A percentile compares a stretch with the other conserved stretches of the same genome.
Evolutionary conservation across 2,888 invertebrate species (phyloP).

Genomic region (Rhynchonema sp.): DNA sequence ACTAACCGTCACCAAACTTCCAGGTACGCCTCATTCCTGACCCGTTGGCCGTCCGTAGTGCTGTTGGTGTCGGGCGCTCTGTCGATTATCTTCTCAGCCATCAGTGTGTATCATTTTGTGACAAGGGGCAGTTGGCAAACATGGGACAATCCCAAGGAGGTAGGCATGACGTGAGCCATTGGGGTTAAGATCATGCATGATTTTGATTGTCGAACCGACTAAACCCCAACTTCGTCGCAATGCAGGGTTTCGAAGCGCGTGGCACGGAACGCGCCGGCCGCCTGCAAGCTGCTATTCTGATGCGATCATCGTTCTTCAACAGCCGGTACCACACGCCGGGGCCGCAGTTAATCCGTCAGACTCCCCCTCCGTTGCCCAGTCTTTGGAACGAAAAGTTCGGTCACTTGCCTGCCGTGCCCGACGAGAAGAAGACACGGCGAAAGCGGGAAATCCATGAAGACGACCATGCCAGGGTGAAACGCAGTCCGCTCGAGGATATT

Average conservation of each 20-base stretch:
- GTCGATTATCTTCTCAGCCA: not conserved
- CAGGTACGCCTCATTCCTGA: not conserved
- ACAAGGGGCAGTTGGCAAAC: not conserved
- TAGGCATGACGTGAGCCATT: too few relatives aligned
- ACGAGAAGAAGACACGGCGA: not conserved
- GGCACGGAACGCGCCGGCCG: not conserved
- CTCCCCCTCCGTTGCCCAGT: not conserved
- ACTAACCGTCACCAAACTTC: too few relatives aligned
- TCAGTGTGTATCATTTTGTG: not conserved
- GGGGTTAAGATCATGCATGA: too few relatives aligned
- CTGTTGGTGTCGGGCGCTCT: not conserved
- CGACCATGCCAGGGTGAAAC: not conserved
- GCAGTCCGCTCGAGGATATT: too few relatives aligned
- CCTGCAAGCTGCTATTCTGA: not conserved
- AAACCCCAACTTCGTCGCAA: too few relatives aligned
- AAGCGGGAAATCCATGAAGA: not conserved
- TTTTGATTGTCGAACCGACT: too few relatives aligned
- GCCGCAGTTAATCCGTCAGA: not conserved
- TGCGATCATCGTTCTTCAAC: not conserved
- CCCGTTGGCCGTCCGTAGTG: not conserved
- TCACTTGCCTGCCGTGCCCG: not conserved
- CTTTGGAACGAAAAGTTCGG: too few relatives aligned
- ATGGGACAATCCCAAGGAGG: not conserved
- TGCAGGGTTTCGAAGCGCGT: not conserved
- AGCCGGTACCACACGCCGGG: not conserved